Base-by-base conservation (phyloP, 1,140 invertebrate genomes). In the Holcopasites calliopsidis region DNA sequence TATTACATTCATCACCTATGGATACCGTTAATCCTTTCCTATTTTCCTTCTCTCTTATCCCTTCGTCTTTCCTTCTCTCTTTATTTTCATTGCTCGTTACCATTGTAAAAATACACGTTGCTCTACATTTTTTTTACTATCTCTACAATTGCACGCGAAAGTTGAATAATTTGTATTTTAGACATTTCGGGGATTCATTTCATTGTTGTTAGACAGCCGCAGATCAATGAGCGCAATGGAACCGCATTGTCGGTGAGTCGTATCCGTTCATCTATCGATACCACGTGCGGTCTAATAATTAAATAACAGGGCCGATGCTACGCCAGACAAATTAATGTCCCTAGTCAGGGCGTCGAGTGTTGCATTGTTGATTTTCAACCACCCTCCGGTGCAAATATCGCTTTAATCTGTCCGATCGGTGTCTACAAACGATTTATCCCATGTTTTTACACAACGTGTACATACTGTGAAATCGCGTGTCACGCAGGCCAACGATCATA, bases 241-340 rank as follows among this genome's bases (percentile, higher is more conserved):
- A 42, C 26, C n/a, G 60, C 23, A 65, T 57, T 35, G 62, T 54
- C 21, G 50, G 13, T 38, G 31, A 71, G 8, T 55, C 40, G 62
- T 54, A 74, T 74, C 71, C 38, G 71, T 66, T 54, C 71, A 35
- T 50, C 47, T 66, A 74, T 74, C 61, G 71, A 66, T 74, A 74
- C 61, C 55, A 65, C 23, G n/a, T n/a, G 71, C 49, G 71, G 71
- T 74, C 62, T 66, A 50, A 55, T 74, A 74, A 74, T 74, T 74
- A 74, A 74, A 74, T 74, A 74, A 74, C 50, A 50, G 50, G 50
- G 71, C 40, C 44, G 50, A 66, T 50, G 71, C 50, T 74, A 74
- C 47, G 71, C 61, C 71, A 55, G 62, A 57, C 61, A 74, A 74
- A 74, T 74, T 74, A 65, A 74, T 66, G 71, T 66, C 61, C 71